Evolutionary conservation across 2,113 vertebrate species (phyloP).

Genomic region (Hemichromis elongatus): DNA sequence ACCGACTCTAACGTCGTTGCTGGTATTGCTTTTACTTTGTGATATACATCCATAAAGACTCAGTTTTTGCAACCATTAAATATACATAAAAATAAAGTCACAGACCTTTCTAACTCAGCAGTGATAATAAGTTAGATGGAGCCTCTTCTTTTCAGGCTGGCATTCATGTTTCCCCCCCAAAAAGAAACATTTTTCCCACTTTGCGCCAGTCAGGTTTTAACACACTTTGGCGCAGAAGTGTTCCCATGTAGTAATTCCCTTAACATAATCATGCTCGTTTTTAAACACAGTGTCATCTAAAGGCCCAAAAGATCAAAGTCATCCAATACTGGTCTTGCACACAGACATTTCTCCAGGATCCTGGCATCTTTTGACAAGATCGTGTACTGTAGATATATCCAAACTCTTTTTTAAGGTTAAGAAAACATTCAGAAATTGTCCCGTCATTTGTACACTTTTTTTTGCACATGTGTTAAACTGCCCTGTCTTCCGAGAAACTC

Average conservation of each 20-base stretch:
- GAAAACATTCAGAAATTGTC: neutral
- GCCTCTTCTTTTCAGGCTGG: neutral
- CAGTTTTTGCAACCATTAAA: neutral
- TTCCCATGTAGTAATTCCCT: rapidly evolving
- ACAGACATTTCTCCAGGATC: neutral
- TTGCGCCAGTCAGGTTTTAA: neutral
- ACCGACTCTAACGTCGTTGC: neutral
- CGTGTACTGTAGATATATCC: neutral
- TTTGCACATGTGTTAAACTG: neutral
- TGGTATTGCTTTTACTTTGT: neutral
- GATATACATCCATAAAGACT: no score
- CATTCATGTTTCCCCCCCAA: neutral
- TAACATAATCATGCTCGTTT: neutral
- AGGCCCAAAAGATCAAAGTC: neutral
- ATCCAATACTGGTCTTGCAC: neutral
- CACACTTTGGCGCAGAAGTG: neutral
- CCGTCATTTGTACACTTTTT: neutral
- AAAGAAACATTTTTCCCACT: neutral
- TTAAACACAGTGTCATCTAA: neutral
- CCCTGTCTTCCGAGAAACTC: neutral
- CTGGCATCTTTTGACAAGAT: neutral
- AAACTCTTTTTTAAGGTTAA: neutral
- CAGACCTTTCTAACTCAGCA: neutral
- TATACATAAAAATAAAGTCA: neutral
- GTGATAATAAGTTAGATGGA: neutral